Conservation (phyloP, 1,140 invertebrate genomes). For the Drosophila jambulina region DNA sequence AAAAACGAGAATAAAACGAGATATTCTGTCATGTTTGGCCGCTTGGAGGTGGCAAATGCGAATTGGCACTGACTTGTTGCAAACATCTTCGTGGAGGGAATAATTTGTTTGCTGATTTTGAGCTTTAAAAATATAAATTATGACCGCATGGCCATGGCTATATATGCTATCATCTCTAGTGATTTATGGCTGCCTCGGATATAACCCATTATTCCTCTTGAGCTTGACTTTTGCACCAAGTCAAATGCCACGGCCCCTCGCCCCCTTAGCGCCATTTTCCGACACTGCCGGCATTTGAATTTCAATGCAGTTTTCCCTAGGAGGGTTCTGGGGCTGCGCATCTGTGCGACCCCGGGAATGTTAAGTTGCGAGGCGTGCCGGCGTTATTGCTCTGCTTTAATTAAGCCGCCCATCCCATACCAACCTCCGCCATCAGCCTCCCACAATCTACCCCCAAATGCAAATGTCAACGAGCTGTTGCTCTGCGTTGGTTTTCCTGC, state of each 20-base stretch:
- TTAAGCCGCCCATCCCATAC: conserved; percentile 43
- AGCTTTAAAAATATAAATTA: conserved; percentile 45
- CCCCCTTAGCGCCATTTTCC: conserved; percentile 33
- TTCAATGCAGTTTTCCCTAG: conserved; percentile 63
- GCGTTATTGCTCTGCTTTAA: conserved; percentile 69
- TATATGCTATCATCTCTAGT: conserved; percentile 10
- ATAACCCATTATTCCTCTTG: conserved; percentile 1
- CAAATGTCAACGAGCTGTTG: conserved; percentile 65
- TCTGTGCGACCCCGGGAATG: conserved; percentile 18
- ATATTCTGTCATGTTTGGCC: conserved; percentile 55
- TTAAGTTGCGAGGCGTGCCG: conserved; percentile 66
- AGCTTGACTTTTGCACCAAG: conserved; percentile 26
- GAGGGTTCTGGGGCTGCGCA: neutral
- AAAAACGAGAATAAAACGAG: conserved; percentile 16
- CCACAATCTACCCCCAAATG: conserved; percentile 44
- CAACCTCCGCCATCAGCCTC: neutral
- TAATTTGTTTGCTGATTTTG: conserved; percentile 33
- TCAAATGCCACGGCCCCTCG: conserved; percentile 13
- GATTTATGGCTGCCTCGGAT: conserved; percentile 19
- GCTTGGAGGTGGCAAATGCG: conserved; percentile 62
- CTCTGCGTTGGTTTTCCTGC: conserved; percentile 6
- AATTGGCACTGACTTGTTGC: conserved; percentile 59
- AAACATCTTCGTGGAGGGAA: conserved; percentile 44
- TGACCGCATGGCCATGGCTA: conserved; percentile 18
- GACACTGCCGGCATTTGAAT: conserved; percentile 76